Evolutionary conservation across 1,140 invertebrate genomes (phyloP), one percentile per base, ranked within the genome.

Genomic region (Lasioglossum albipes): DNA sequence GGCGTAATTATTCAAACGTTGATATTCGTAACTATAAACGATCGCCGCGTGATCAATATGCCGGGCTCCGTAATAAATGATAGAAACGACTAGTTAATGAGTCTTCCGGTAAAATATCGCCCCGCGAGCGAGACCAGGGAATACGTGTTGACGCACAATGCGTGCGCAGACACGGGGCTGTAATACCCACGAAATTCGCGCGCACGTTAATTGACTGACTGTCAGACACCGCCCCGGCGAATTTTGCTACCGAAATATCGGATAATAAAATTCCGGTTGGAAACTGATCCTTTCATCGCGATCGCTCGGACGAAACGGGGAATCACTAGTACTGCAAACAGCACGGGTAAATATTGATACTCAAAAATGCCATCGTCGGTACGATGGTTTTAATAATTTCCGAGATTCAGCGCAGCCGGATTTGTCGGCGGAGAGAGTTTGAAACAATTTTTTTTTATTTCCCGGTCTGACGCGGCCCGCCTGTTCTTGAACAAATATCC

Each of bases 311-410:
- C 73, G 20, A 69, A 27, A 42, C 65, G 27, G 41, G 18, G 7
- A 27, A 61, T 31, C 36, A 16, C 45, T n/a, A 7, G 31, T 42
- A 31, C 36, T 36, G 49, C 16, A 54, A 72, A 79, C 69, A 65
- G 65, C 31, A 22, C 16, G 45, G 18, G 61, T 36, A 73, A 79
- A 72, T 42, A 66, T 73, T 57, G 62, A 16, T 54, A 65, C 42
- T 71, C 27, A 65, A 54, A 72, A 71, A 52, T 22, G 31, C 49
- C 45, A 20, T 54, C 52, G 27, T 27, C 12, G n/a, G 69, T 16
- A 20, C 69, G 45, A 72, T 65, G 59, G 66, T 49, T 77, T 54
- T 52, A 54, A 49, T 66, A 54, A 67, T 16, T 75, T 62, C 20
- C 13, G 13, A 6, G 64, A 68, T 68, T 42, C 49, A 45, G 2